Evolutionary conservation across 2,797 vertebrate genomes (phyloP), one percentile per base, ranked within the genome.

Genomic region (Chaunax sp.): DNA sequence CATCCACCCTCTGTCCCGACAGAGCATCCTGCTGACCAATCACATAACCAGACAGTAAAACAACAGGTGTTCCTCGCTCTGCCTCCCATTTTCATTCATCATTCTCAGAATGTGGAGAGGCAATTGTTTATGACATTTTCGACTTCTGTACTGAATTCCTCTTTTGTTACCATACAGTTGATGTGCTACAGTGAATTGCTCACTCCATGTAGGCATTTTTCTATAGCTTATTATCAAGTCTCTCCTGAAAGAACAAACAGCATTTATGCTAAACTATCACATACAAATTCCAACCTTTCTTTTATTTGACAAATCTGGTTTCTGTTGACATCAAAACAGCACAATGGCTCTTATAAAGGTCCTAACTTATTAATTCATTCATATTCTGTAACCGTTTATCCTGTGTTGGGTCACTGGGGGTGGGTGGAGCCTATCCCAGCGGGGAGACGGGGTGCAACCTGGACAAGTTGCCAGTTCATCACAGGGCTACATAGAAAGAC

Each of bases 31-130:
- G 40, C 45, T 28, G 26, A 64, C 58, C 58, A 53, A 66, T 18
- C 46, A 72, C 47, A 65, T 60, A n/a, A 10, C 23, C 43, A 52
- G 55, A 66, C 25, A 53, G 46, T 11, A 41, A n/a, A 68, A 43
- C 15, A 47, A 63, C 60, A 66, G 49, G 51, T 35, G 33, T 35
- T 11, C 28, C 33, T 10, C 33, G 12, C 9, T 63, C n/a, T 46
- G 37, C 22, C n/a, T 46, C 22, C 4, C 2, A 5, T 45, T 9
- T 19, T 11, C 12, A 23, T 18, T 19, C 35, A 26, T 56, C 37
- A 6, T 23, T 55, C 45, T 28, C 44, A 23, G 37, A 33, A 16
- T 2, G 1, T 55, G 28, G 22, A 28, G 19, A 41, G 13, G n/a
- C 1, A 7, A 18, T 49, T 19, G 33, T 41, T 56, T 1, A 43